Base-by-base conservation (phyloP, 2,113 vertebrate genomes). In the Corvus hawaiiensis region DNA sequence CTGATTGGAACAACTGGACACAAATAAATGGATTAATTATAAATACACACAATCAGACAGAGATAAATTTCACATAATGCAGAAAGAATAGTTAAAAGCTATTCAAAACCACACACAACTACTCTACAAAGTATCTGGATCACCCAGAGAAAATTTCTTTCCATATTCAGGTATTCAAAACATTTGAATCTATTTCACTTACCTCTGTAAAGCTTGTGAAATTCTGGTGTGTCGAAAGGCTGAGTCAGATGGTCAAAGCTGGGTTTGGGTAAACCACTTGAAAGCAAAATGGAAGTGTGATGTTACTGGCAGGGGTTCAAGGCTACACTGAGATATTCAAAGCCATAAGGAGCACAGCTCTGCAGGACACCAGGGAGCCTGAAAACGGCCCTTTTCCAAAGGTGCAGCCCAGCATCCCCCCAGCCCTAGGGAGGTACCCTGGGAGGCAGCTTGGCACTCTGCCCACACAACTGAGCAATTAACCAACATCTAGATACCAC, bases 181-280 rank as follows among this genome's bases (percentile, higher is more conserved):
- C 21, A 30, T 37, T 43, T 21, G 7, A 61, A 58, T 30, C 19
- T 48, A 16, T 48, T 94, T 87, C 71, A 94, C 97, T 82, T 95
- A 99, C 99, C 99, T 99, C 98, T 98, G 98, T 99, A 99, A 91
- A 99, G 98, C 93, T 98, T 99, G 97, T 98, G 98, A 97, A 99
- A 99, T 72, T 98, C 97, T 35, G 99, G 98, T 7, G 99, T 99
- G 90, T 99, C 98, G 43, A 99, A 99, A 46, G 99, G 99, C 93
- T 98, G 98, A 94, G 98, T 98, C 90, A 99, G 97, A 73, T 99
- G 97, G 81, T 98, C 98, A 95, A 99, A 99, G 97, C 98, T 98
- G 37, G 98, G 98, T 83, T 87, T 98, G 74, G 98, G 97, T 90
- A 99, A 98, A 68, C 97, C 98, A 94, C 99, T 99, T 91, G 32